A percentile compares a stretch with the other conserved stretches of the same genome.
phyloP scores from a whole-genome alignment of 2,888 invertebrate genomes.

The Onchidella celtica region DNA sequence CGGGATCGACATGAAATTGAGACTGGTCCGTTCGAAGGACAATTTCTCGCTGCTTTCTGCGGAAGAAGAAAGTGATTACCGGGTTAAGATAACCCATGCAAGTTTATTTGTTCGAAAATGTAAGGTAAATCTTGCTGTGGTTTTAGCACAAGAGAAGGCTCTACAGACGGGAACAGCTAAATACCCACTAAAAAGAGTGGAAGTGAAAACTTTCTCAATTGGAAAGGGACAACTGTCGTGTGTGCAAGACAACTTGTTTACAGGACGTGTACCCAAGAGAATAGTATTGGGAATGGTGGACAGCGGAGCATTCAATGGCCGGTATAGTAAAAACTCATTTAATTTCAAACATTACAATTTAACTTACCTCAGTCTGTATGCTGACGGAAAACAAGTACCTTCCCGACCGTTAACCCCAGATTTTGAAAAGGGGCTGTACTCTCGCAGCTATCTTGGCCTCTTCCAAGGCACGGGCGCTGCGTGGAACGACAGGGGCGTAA shows the following conservation, averaged over 20 bases:
- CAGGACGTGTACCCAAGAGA: conserved; percentile 16
- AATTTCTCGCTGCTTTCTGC: conserved; percentile 15
- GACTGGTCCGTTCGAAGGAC: conserved; percentile 4
- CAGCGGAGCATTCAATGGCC: conserved; percentile 26
- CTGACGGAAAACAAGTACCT: conserved; percentile 35
- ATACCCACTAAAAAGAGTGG: conserved; percentile 29
- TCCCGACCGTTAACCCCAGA: conserved; percentile 28
- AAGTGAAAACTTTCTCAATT: conserved; percentile 8
- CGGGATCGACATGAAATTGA: conserved; percentile 41
- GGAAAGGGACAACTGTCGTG: conserved; percentile 1
- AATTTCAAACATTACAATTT: conserved; percentile 31
- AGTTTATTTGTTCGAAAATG: conserved; percentile 35
- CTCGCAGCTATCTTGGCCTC: no score
- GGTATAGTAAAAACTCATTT: conserved; percentile 36
- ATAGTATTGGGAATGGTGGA: conserved; percentile 33
- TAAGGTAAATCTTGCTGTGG: conserved; percentile 15
- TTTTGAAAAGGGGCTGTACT: no score
- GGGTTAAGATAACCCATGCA: background rate
- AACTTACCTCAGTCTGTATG: background rate
- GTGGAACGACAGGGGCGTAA: no score
- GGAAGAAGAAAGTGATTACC: background rate
- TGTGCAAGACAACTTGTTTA: conserved; percentile 22
- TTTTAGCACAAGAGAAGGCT: conserved; percentile 26
- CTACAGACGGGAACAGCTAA: conserved; percentile 21
- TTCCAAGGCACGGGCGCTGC: no score